phyloP scores from a whole-genome alignment of 2,113 vertebrate species.

The Aramus guarauna region DNA sequence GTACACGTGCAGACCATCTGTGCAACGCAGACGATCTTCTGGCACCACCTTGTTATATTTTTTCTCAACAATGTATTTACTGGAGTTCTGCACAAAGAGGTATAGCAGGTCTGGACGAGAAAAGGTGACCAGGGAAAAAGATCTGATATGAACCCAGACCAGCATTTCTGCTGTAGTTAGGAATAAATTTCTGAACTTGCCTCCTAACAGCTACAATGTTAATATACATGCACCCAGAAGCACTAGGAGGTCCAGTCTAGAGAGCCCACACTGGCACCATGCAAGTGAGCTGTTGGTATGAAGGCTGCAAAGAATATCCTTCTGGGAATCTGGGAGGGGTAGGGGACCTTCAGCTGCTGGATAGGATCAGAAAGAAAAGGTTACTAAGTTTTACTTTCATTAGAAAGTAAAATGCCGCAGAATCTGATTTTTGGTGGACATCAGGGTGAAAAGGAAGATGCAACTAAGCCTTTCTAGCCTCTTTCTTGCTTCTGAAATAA shows the following conservation, averaged over 20 bases:
- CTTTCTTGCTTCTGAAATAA: slow-evolving; percentile 24
- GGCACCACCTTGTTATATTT: not conserved
- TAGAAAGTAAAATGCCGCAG: not conserved
- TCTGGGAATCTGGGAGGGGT: not conserved
- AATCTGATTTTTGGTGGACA: slow-evolving; percentile 6
- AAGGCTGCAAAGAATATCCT: not conserved
- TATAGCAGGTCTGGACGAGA: not conserved
- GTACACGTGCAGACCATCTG: not conserved
- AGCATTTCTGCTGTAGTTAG: not conserved
- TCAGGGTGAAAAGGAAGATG: slow-evolving; percentile 12
- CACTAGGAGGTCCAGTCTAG: not conserved
- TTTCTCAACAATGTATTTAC: not conserved
- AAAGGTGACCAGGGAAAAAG: not conserved
- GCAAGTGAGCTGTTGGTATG: not conserved
- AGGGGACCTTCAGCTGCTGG: not conserved
- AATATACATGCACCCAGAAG: not conserved
- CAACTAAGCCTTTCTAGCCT: slow-evolving; percentile 12
- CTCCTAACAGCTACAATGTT: not conserved
- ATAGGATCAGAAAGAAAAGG: not conserved
- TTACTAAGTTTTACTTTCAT: not conserved
- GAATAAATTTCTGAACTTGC: not conserved
- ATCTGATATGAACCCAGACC: not conserved
- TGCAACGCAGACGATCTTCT: not conserved
- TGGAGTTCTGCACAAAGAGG: not conserved
- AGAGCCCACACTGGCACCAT: not conserved